Evolutionary conservation across 2,113 vertebrate species (phyloP), one percentile per base, ranked within the genome.

Genomic region (Toxotes jaculatrix): DNA sequence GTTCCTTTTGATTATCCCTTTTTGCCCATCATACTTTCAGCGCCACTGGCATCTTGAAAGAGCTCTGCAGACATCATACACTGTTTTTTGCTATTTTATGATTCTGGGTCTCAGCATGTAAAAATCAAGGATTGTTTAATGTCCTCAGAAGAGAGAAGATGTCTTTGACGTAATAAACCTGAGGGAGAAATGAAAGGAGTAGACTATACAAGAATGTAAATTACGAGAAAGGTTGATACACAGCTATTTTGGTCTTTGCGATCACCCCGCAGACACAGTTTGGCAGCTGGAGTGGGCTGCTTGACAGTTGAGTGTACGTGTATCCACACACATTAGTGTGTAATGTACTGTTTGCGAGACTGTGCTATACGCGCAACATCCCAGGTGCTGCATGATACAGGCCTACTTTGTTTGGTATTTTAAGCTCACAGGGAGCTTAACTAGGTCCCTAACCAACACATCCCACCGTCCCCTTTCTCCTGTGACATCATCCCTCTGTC

Each of bases 321-420:
- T 43, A 68, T 32, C 27, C 45, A 13, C 42, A 13, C 73, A 53
- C 65, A 63, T 65, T 60, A 42, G 59, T 65, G 42, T 57, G 47
- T 31, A 49, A 43, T 64, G 34, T 56, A 51, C 32, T 45, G 66
- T 53, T 68, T 80, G 53, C 19, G 67, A 49, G n/a, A 9, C 21
- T 21, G 56, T 84, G 66, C 59, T 73, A 8, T 27, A 80, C 3
- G 13, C 77, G 59, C 73, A 57, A 62, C 57, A 55, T 53, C 43
- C 57, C 79, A 87, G 78, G 87, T 85, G 77, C 32, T 62, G 67
- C 77, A 63, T 66, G 69, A 77, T 57, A 40, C 65, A 86, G 85
- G 49, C 80, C 83, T 84, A 88, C 85, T 87, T 82, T 66, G 72
- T 85, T 84, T 71, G 76, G 72, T 89, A 83, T 88, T 89, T 85